These are phyloP conservation scores for Sarcophaga peregrina DNA, from an alignment of 1,140 invertebrate species.

Conservation along the genomic window DNA sequence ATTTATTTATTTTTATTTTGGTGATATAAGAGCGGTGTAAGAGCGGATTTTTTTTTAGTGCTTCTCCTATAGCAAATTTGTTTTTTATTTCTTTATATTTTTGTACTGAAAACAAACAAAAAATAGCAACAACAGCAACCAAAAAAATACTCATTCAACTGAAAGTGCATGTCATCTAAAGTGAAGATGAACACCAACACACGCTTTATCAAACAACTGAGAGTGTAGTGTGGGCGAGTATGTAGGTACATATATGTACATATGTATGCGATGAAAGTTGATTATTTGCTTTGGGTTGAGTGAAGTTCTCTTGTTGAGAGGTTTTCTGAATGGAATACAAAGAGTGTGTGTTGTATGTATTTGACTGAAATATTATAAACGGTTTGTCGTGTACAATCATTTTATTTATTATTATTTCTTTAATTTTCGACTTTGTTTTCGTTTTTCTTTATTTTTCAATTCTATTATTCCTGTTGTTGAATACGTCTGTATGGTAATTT, in stretches of 20 bases:
- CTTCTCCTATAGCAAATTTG: neutral
- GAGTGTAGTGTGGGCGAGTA: too few relatives aligned
- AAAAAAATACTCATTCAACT: neutral
- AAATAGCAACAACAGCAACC: neutral
- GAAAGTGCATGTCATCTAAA: slow-evolving; percentile 14
- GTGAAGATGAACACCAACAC: neutral
- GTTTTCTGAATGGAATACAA: neutral
- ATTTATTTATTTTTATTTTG: too few relatives aligned
- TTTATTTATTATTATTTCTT: too few relatives aligned
- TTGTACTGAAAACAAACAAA: neutral
- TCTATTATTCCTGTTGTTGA: too few relatives aligned
- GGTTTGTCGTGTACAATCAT: neutral
- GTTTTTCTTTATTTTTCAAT: too few relatives aligned
- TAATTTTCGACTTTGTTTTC: too few relatives aligned
- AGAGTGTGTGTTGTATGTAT: neutral
- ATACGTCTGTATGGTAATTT: too few relatives aligned
- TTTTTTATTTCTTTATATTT: neutral
- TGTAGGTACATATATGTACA: too few relatives aligned
- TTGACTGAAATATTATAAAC: slow-evolving; percentile 12
- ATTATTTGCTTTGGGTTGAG: slow-evolving; percentile 14
- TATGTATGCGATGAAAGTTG: neutral
- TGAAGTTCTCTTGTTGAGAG: slow-evolving; percentile 2
- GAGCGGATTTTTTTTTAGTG: too few relatives aligned
- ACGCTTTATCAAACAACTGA: too few relatives aligned
- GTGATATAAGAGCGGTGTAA: too few relatives aligned